These are phyloP conservation scores for Drosophila albomicans DNA, from an alignment of 1,140 invertebrate genomes.

Conservation along the genomic window DNA sequence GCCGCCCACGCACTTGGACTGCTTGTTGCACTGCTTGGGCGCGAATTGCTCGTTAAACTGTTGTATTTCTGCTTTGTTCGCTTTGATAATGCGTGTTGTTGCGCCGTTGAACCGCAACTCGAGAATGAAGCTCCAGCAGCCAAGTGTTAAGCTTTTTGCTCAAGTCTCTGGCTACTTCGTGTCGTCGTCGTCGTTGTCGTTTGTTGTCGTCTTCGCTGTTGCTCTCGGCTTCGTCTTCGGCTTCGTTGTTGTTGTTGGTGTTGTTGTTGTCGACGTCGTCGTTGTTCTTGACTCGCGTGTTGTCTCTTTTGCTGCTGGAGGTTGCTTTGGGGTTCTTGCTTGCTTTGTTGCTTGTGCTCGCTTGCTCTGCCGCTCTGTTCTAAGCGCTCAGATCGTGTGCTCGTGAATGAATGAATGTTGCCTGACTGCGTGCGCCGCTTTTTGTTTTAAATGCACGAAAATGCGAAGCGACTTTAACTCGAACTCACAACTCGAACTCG, in stretches of 20 bases:
- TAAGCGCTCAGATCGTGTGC: slow-evolving; percentile 72
- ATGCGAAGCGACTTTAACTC: slow-evolving; percentile 17
- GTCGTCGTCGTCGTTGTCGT: neutral
- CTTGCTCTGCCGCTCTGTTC: slow-evolving; percentile 59
- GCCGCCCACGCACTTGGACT: slow-evolving; percentile 46
- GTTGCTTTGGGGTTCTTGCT: neutral
- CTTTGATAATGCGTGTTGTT: slow-evolving; percentile 21
- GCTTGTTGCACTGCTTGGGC: slow-evolving; percentile 40
- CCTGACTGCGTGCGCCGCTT: slow-evolving; percentile 53
- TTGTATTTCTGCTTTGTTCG: neutral
- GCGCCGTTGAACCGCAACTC: slow-evolving; percentile 72
- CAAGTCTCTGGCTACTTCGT: slow-evolving; percentile 43
- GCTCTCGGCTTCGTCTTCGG: slow-evolving; percentile 9
- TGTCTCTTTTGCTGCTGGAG: slow-evolving; percentile 34
- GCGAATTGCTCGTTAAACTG: slow-evolving; percentile 9
- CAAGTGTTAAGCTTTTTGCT: slow-evolving; percentile 71
- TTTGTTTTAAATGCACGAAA: slow-evolving; percentile 68
- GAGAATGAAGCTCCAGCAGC: slow-evolving; percentile 75
- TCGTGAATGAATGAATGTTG: slow-evolving; percentile 75
- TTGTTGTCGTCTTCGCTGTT: slow-evolving; percentile 12
- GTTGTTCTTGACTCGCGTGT: slow-evolving; percentile 30
- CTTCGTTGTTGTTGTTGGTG: slow-evolving; percentile 1
- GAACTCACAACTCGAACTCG: slow-evolving; percentile 26
- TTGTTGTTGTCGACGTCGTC: neutral
- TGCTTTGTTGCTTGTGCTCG: neutral